Percentiles rank a stretch among this genome's conserved stretches.
phyloP scores from a whole-genome alignment of 2,888 invertebrate genomes.

The Heliconius sara region DNA sequence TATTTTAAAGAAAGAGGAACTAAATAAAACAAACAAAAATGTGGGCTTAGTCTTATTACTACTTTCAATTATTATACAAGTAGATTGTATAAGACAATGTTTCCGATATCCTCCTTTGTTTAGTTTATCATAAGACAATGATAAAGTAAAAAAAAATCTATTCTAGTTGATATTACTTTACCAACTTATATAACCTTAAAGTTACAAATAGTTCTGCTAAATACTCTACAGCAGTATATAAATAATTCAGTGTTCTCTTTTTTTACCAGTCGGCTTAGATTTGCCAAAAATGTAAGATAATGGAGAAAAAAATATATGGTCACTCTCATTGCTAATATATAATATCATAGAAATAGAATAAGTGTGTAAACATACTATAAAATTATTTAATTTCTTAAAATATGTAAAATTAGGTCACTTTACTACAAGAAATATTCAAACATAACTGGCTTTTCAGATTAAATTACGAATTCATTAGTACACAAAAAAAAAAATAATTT shows the following conservation, averaged over 20 bases:
- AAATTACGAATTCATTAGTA: background rate
- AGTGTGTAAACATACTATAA: background rate
- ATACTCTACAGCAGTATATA: background rate
- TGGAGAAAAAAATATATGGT: background rate
- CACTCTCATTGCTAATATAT: slow-evolving; percentile 1
- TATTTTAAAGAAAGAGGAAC: background rate
- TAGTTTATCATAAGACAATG: background rate
- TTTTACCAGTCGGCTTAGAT: background rate
- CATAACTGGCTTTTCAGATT: slow-evolving; percentile 18
- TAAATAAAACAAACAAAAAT: background rate
- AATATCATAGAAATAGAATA: background rate
- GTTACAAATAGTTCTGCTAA: background rate
- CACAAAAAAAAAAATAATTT: too few species aligned
- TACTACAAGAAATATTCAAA: background rate
- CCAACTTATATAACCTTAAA: background rate
- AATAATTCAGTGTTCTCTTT: background rate
- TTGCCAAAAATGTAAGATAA: background rate
- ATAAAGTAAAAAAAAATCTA: background rate
- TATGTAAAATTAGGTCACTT: slow-evolving; percentile 11
- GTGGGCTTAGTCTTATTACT: background rate
- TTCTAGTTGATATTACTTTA: background rate
- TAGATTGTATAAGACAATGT: background rate
- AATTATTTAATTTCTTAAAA: background rate
- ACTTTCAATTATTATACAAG: background rate
- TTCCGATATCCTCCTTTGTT: too few species aligned